Base-by-base conservation (phyloP, 2,113 vertebrate genomes). In the Phainopepla nitens region DNA sequence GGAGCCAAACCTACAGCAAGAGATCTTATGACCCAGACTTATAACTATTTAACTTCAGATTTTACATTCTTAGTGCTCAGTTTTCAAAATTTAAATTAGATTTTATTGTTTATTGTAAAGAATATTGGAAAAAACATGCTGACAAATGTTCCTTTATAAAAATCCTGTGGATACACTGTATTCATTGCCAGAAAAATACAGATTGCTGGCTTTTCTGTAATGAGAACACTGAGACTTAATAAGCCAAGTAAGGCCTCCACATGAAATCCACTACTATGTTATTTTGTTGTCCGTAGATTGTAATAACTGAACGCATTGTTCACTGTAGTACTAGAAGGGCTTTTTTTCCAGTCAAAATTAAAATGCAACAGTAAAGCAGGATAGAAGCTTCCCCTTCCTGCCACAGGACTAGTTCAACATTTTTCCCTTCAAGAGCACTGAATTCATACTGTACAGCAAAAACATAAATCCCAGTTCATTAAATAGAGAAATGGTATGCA, bases 121-220 rank as follows among this genome's bases (percentile, higher is more conserved):
- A 66, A 33, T 66, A 90, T 77, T 68, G 49, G 5, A 7, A 3
- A 28, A 70, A 85, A 66, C 82, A 82, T 71, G 61, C 65, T 94
- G 53, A 73, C 9, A 20, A 91, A 92, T 82, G 35, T 72, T 94
- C 41, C 57, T 96, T 96, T 93, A 69, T 84, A 71, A 82, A 95
- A 92, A 42, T 47, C 54, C 41, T 82, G 36, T 83, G 33, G 70
- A 89, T 86, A 31, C 41, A 91, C 49, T 87, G 45, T 58, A 91
- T 42, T 62, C 56, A 96, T 96, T 95, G 69, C 93, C 91, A 94
- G 83, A 94, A 96, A 97, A 97, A 95, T 92, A 83, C 15, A 93
- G 71, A 51, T 73, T 71, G 20, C 73, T 95, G 94, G 23, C 61
- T 93, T 96, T 96, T 95, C 70, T 49, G 47, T n/a, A 91, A 96